Base-by-base conservation (phyloP, 2,888 invertebrate species). In the Hybos culiciformis region DNA sequence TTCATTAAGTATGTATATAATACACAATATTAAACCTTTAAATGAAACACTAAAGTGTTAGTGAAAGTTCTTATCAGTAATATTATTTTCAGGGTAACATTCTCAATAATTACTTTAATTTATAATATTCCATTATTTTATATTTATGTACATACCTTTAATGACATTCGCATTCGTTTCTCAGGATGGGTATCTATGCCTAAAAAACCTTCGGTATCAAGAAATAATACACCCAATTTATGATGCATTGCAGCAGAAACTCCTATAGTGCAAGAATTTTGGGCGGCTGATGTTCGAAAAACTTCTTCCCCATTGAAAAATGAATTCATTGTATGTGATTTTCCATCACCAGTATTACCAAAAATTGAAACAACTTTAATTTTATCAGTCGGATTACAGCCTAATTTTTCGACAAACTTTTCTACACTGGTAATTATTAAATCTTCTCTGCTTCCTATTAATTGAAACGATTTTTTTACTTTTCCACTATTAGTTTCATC, bases 331-430 rank as follows among this genome's bases (percentile, higher is more conserved):
- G 83, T 83, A 55, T 80, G 74, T 3, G 84, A 84, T 63, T 86
- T 86, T 3, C 85, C 86, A 65, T 84, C 85, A 1, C 85, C 85
- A 0, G 83, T 83, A 56, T 84, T 86, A 3, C 87, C 87, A 66
- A 86, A 83, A 55, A 87, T 83, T 11, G 85, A 81, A 1, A 86
- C 75, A 14, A 85, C 84, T 66, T 85, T 85, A 12, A 85, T 75
- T 60, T 75, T 77, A 21, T 68, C 63, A 37, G 61, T 64, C 34
- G 68, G 67, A 7, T 52, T 51, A 42, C 62, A 63, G 52, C 11
- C 47, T 2, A 61, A 50, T 48, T 56, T 57, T 47, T 57, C 60
- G 56, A 57, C 79, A 74, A 54, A 74, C 60, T 57, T 36, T 47
- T 75, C 72, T 3, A 69, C 67, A 31, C 67, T 71, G 5, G 70